Percentiles rank a stretch among this genome's conserved stretches.
phyloP scores from a whole-genome alignment of 2,113 vertebrate genomes.

The Syrmaticus mikado region DNA sequence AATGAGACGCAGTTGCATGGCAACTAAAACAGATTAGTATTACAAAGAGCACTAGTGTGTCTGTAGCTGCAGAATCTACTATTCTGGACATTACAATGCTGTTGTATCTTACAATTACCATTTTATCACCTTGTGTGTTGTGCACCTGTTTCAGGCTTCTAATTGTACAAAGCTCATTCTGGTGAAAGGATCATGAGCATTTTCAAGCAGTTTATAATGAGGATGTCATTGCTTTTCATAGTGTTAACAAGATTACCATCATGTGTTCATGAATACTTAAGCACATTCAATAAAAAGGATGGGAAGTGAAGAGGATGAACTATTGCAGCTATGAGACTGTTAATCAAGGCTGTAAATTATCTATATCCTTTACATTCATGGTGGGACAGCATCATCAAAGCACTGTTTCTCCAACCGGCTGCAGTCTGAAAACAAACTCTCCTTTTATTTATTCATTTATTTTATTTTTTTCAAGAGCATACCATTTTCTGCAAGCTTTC shows the following conservation, averaged over 20 bases:
- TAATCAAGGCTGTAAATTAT: constrained; percentile 70
- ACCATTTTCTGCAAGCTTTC: not conserved
- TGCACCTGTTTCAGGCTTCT: constrained; percentile 61
- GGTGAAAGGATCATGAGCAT: constrained; percentile 75
- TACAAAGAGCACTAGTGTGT: not conserved
- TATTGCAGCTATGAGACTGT: constrained; percentile 38
- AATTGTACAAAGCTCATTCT: constrained; percentile 77
- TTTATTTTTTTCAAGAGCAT: not conserved
- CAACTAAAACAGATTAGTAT: constrained; percentile 5
- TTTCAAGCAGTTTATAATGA: constrained; percentile 77
- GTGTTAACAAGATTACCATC: constrained; percentile 77
- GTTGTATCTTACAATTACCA: constrained; percentile 59
- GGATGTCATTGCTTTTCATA: constrained; percentile 76
- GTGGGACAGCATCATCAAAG: not conserved
- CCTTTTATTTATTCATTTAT: not conserved
- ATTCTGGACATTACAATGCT: constrained; percentile 20
- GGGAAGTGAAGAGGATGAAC: constrained; percentile 61
- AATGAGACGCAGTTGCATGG: not conserved
- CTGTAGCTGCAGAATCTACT: constrained; percentile 16
- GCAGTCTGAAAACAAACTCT: constrained; percentile 32
- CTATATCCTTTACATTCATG: constrained; percentile 44
- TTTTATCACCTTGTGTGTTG: constrained; percentile 75
- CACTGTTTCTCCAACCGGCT: constrained; percentile 11
- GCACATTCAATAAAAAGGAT: constrained; percentile 57
- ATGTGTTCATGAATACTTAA: constrained; percentile 76